phyloP scores from a whole-genome alignment of 2,888 invertebrate species.

The Dryadula phaetusa region DNA sequence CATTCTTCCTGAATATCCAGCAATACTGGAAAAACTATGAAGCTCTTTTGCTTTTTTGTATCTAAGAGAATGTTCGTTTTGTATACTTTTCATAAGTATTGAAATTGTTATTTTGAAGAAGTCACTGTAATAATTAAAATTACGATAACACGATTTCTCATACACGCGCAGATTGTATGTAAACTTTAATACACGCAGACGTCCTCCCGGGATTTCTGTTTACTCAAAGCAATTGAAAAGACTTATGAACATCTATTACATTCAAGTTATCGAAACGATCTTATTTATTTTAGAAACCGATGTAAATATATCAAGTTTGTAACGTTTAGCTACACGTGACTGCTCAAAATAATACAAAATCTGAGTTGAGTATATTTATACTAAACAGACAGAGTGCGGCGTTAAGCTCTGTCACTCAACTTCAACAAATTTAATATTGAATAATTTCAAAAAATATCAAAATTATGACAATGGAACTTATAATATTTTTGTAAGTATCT shows the following conservation, averaged over 20 bases:
- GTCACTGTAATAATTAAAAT: no score
- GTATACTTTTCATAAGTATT: no score
- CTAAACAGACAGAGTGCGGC: background rate
- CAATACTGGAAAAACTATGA: no score
- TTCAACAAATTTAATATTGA: no score
- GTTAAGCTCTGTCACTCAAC: no score
- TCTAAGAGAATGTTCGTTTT: no score
- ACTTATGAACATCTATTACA: conserved; percentile 10
- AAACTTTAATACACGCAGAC: conserved; percentile 14
- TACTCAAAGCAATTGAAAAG: conserved; percentile 23
- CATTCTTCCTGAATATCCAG: no score
- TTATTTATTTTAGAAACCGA: background rate
- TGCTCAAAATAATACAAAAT: background rate
- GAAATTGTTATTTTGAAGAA: no score
- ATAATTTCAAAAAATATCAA: no score
- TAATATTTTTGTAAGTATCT: no score
- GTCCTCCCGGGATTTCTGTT: conserved; percentile 17
- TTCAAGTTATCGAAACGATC: background rate
- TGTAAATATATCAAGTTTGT: background rate
- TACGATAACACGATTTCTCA: background rate
- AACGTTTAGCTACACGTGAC: background rate
- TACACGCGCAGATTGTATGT: background rate
- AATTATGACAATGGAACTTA: no score
- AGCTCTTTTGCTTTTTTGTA: no score
- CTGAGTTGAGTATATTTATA: background rate